A percentile compares a stretch with the other conserved stretches of the same genome.
phyloP scores from a whole-genome alignment of 2,888 invertebrate species.

The Isotomurus palustris region DNA sequence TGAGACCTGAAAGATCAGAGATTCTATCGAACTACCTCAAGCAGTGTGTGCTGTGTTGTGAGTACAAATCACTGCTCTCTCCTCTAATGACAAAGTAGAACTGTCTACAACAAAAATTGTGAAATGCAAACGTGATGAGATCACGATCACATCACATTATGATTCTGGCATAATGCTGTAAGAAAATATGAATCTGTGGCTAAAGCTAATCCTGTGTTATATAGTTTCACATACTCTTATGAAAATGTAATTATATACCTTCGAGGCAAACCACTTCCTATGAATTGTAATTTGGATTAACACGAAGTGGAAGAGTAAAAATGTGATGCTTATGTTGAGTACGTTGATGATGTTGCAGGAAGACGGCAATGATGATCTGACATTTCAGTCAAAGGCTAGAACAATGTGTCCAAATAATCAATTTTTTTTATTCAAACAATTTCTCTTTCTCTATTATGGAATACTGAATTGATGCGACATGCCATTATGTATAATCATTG shows the following conservation, averaged over 20 bases:
- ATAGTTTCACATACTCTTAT: neutral
- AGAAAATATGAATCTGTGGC: conserved; percentile 14
- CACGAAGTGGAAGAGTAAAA: neutral
- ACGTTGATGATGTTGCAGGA: conserved; percentile 1
- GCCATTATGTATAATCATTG: neutral
- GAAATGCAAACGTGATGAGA: no score
- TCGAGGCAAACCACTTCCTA: conserved; percentile 32
- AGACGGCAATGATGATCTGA: conserved; percentile 4
- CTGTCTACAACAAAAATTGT: no score
- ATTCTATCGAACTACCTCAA: neutral
- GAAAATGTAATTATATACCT: conserved; percentile 17
- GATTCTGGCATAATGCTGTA: conserved; percentile 2
- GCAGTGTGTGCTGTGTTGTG: neutral
- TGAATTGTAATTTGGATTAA: conserved; percentile 17
- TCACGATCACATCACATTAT: no score
- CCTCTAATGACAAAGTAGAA: neutral
- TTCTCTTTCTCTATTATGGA: conserved; percentile 42
- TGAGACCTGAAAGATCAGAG: no score
- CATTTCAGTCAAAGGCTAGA: neutral
- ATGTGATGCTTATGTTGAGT: neutral
- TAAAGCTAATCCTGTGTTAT: conserved; percentile 5
- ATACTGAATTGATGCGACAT: conserved; percentile 41
- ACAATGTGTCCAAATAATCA: conserved; percentile 34
- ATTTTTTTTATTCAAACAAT: conserved; percentile 40
- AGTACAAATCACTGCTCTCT: neutral